Evolutionary conservation across 2,888 invertebrate species (phyloP), one percentile per base, ranked within the genome.

Genomic region (Aleiodes testaceus): DNA sequence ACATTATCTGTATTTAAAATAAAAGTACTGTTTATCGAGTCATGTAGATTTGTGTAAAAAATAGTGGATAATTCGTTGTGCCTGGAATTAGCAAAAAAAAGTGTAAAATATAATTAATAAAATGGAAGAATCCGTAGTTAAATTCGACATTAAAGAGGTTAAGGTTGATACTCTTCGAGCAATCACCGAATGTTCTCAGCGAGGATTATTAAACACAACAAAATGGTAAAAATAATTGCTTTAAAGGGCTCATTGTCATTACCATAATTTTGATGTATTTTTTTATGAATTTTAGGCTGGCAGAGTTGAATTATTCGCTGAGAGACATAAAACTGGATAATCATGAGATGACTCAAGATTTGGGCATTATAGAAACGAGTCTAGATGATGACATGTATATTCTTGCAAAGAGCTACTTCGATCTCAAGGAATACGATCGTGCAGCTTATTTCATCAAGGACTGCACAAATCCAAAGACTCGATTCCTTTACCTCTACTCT

Each of bases 351-450:
- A 76, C 83, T n/a, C 80, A 78, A 7, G 81, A 85, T 2, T 83
- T 87, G 3, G 89, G 89, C 59, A 85, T 89, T 47, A 86, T 89
- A 6, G 89, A 90, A 59, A 86, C 88, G 7, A 89, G 88, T 26
- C 91, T 92, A 70, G 94, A 95, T 79, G 90, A 90, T 75, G 94
- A 95, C 82, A 88, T 90, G 22, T 97, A 95, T 85, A 90, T 91
- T 49, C 86, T 97, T 77, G 95, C 96, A 0, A 96, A 95, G 86
- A 93, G 94, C 75, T 97, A 95, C 85, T 97, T 97, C 84, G 96
- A 97, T 87, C 89, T 94, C 53, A 94, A 95, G 79, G 98, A 98
- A 87, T 98, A 96, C 86, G 96, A 97, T 81, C 90, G 96, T 82
- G 93, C 95, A 69, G 94, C 95, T 0, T 93, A 93, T 88, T 95